These are phyloP conservation scores for Cinclus cinclus DNA, from an alignment of 2,113 vertebrate species.

Conservation along the genomic window DNA sequence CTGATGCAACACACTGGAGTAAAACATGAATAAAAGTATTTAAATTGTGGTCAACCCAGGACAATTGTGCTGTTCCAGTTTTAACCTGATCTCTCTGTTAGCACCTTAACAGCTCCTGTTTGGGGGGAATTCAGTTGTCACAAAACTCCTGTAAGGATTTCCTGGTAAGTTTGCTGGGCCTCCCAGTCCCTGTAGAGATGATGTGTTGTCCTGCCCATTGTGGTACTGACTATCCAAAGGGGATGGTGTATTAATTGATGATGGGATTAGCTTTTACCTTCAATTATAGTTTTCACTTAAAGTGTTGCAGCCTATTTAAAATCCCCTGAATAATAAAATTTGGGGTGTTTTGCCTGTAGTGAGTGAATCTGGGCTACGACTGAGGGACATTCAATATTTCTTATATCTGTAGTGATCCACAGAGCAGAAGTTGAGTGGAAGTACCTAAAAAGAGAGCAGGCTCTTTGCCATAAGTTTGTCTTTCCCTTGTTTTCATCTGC, in stretches of 20 bases:
- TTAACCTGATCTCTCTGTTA: neutral
- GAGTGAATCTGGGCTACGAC: neutral
- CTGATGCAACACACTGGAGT: neutral
- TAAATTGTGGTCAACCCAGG: neutral
- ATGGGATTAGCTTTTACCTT: neutral
- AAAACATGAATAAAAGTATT: neutral
- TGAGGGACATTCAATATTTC: rapidly evolving
- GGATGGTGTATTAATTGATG: neutral
- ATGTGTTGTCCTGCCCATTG: neutral
- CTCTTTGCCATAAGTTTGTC: neutral
- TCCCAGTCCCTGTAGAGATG: neutral
- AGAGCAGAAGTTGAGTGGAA: neutral
- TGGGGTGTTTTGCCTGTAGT: rapidly evolving
- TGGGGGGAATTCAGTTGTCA: neutral
- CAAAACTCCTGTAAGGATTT: neutral
- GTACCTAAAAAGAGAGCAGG: neutral
- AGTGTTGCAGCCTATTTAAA: neutral
- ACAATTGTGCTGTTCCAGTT: neutral
- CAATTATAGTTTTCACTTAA: neutral
- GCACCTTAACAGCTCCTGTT: neutral
- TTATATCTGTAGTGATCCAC: neutral
- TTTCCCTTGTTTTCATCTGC: neutral
- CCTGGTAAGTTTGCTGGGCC: neutral
- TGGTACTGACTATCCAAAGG: neutral
- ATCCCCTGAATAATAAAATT: neutral